Conservation (phyloP, 2,797 vertebrate species). For the Xiphorhynchus erythropygius region DNA sequence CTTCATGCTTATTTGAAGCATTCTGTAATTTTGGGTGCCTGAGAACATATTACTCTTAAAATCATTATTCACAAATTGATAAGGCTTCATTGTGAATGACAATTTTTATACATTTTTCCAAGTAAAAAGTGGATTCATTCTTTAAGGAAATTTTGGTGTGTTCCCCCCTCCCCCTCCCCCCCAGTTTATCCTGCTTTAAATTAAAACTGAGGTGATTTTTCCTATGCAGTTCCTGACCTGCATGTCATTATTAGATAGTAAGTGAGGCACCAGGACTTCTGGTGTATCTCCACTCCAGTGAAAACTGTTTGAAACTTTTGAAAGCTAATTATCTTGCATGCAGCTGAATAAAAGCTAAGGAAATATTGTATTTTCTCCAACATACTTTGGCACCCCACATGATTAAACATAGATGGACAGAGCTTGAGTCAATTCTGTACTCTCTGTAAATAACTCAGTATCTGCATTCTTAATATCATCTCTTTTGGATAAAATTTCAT, state of each 20-base stretch:
- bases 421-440: not conserved
- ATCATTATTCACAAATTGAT: not conserved
- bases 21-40: not conserved
- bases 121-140: not conserved
- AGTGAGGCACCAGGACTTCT: not conserved
- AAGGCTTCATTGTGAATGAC: not conserved
- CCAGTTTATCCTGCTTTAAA: not conserved
- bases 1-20: constrained; percentile 17
- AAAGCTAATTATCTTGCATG: not conserved
- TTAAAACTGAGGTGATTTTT: constrained; percentile 23
- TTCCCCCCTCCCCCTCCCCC: fast-evolving
- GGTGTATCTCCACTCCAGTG: not conserved
- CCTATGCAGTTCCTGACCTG: not conserved
- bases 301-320: not conserved
- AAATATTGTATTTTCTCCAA: not conserved
- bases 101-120: not conserved
- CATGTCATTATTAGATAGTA: not conserved
- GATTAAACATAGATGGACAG: not conserved
- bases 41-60: not conserved
- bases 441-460: not conserved
- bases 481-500: not conserved
- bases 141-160: not conserved
- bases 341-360: not conserved
- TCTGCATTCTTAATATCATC: not conserved
- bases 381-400: not conserved